A percentile compares a stretch with the other conserved stretches of the same genome.
phyloP scores from a whole-genome alignment of 1,140 invertebrate genomes.

The Pseudomyrmex cubaensis region DNA sequence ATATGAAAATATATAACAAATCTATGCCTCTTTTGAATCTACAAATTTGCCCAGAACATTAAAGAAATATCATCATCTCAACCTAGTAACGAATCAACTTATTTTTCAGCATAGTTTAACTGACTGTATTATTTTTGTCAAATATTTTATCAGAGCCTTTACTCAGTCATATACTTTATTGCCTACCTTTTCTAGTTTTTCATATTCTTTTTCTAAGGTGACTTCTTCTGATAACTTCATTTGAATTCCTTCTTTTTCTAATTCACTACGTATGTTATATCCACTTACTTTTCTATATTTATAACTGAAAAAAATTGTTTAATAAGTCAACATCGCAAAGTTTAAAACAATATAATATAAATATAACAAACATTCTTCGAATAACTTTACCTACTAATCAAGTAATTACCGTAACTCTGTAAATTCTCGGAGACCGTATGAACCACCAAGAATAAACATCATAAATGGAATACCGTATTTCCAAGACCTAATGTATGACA shows the following conservation, averaged over 20 bases:
- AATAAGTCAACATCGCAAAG: neutral
- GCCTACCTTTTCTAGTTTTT: constrained; percentile 88
- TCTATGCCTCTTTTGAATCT: neutral
- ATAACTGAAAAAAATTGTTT: constrained; percentile 85
- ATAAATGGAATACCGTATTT: constrained; percentile 89
- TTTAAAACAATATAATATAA: no score
- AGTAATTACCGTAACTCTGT: constrained; percentile 87
- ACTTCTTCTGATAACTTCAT: constrained; percentile 89
- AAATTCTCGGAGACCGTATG: constrained; percentile 90
- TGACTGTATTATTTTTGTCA: no score
- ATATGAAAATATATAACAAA: no score
- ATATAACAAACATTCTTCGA: no score
- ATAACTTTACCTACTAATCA: no score
- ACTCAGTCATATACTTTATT: neutral
- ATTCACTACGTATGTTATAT: constrained; percentile 86
- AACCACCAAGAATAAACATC: constrained; percentile 88
- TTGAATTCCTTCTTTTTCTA: constrained; percentile 87
- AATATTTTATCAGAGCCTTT: no score
- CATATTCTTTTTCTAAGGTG: constrained; percentile 90
- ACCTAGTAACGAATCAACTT: no score
- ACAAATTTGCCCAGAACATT: neutral
- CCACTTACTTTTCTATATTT: constrained; percentile 80
- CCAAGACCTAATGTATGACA: constrained; percentile 17
- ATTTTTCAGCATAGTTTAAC: no score
- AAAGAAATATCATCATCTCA: no score